Conservation (phyloP, 2,113 vertebrate species). For the Malaclemys terrapin region DNA sequence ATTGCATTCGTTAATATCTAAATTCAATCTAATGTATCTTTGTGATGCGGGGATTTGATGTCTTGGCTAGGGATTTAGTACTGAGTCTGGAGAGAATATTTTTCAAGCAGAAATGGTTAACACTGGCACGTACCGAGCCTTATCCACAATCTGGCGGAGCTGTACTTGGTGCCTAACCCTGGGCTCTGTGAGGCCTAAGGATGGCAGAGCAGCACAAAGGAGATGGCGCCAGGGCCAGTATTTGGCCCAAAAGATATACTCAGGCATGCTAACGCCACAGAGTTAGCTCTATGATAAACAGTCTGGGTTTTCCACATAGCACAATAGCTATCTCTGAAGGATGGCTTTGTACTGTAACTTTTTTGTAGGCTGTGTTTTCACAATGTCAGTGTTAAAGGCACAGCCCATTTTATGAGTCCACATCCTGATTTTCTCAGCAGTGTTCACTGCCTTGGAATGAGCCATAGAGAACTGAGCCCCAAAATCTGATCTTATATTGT, state of each 20-base stretch:
- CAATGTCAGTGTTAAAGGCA: fast-evolving
- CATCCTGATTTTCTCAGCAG: background rate
- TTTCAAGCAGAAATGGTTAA: background rate
- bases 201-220: background rate
- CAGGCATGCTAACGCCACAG: background rate
- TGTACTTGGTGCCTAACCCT: background rate
- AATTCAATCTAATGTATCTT: background rate
- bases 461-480: background rate
- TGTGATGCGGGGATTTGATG: background rate
- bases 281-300: background rate
- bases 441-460: background rate
- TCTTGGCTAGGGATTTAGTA: background rate
- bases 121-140: fast-evolving
- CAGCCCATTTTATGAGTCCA: fast-evolving
- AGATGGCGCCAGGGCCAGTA: background rate
- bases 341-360: background rate
- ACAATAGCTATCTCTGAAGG: background rate
- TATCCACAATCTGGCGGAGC: background rate
- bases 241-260: no score
- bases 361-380: background rate
- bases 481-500: background rate
- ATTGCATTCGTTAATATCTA: background rate
- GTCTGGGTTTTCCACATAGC: background rate
- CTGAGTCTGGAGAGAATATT: background rate
- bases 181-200: background rate